Evolutionary conservation across 2,888 invertebrate genomes (phyloP), one percentile per base, ranked within the genome.

Genomic region (Epistrophe eligans): DNA sequence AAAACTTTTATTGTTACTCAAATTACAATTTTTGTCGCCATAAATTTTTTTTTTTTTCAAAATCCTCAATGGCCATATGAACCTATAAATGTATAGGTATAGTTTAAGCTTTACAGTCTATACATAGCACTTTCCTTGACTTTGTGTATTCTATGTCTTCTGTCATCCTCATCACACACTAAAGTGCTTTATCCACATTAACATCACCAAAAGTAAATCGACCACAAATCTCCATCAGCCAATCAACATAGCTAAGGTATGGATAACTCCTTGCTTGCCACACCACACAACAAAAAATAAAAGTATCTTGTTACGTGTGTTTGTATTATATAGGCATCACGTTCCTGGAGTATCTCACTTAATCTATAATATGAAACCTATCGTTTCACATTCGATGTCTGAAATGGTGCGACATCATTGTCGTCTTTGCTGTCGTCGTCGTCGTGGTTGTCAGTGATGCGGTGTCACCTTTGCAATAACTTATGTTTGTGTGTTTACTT

Each of bases 321-420:
- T 28, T 64, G 28, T 64, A 19, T 60, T 35, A 24, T 24, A 24
- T 24, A 50, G 48, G 70, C 70, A 84, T 70, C 79, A 58, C 66
- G 79, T 79, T 40, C 52, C 67, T 40, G 48, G 35, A 35, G 66
- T 55, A 32, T 48, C n/a, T 45, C 43, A 43, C 32, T 66, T n/a
- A 28, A 79, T 79, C 71, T 70, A 28, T 52, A 64, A 72, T 58
- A 72, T 72, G 66, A 71, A 76, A 76, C 76, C 71, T 38, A 77
- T 81, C 40, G 52, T 60, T 72, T 74, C 57, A 11, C 28, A 76
- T 76, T 64, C 6, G 19, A 66, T 71, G 58, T 66, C 71, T 15
- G 35, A 50, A 19, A 38, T 50, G 38, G 28, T 60, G 60, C 19
- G 50, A 50, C 76, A 24, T 17, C 35, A 15, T 35, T 24, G 28